Evolutionary conservation across 2,797 vertebrate species (phyloP).

Genomic region (Silurus lanzhouensis): DNA sequence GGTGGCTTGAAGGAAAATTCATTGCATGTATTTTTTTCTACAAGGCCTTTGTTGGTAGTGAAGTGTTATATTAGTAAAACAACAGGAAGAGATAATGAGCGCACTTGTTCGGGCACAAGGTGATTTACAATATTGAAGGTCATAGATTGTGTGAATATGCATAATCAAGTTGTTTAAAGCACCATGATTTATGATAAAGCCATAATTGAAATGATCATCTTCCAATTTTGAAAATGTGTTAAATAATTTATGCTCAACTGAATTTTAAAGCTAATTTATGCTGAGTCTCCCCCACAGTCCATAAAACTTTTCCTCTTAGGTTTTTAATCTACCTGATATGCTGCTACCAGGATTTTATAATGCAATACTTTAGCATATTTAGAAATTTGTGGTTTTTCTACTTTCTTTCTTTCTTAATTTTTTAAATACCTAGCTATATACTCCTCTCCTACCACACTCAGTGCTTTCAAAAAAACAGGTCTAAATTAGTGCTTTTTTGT

Average conservation of each 20-base stretch:
- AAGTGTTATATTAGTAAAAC: background rate
- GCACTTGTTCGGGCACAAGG: background rate
- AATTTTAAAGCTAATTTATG: conserved; percentile 4
- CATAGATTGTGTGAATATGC: background rate
- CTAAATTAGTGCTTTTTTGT: background rate
- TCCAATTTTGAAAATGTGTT: background rate
- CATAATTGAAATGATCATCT: background rate
- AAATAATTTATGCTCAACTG: background rate
- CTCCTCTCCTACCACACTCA: background rate
- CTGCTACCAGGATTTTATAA: background rate
- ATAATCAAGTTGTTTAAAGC: background rate
- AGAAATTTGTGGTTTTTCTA: background rate
- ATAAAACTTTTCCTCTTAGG: background rate
- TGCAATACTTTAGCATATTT: background rate
- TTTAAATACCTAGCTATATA: background rate
- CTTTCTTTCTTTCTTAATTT: background rate
- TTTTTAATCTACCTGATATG: conserved; percentile 1
- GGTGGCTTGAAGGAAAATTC: conserved; percentile 2
- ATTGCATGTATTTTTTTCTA: background rate
- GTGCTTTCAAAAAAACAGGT: background rate
- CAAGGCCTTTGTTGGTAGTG: background rate
- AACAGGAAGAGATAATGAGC: conserved; percentile 3
- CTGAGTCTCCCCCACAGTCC: background rate
- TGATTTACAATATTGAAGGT: conserved; percentile 7
- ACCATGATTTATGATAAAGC: conserved; percentile 5